Base-by-base conservation (phyloP, 1,140 invertebrate species). In the Melipona quadrifasciata region DNA sequence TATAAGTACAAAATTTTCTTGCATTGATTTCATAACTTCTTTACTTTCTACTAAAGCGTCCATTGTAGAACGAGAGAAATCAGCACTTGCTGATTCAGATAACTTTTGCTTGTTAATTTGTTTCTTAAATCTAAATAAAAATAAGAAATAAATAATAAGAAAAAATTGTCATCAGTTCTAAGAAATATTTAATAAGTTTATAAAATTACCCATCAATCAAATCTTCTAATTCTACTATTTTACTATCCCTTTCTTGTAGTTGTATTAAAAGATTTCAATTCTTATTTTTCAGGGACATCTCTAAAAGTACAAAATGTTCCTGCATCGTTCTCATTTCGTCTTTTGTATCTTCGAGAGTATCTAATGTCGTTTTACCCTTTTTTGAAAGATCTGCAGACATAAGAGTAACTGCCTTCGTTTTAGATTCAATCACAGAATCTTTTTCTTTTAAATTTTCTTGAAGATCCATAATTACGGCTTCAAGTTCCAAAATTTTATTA, bases 361-460 rank as follows among this genome's bases (percentile, higher is more conserved):
- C 96, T 71, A 97, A 92, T 19, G 96, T 96, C 81, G 95, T 96
- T 94, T 97, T 97, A 89, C 96, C 96, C 94, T 97, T 97, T 92
- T 96, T 96, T 87, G 96, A 97, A 74, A 97, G 94, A 93, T 96
- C 97, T 86, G 97, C 97, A 12, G 97, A 96, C 95, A 97, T 96
- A 79, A 97, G 94, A n/a, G 96, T 96, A 58, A 97, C 96, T 31
- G 98, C 97, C 94, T 97, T 96, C 86, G 97, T 98, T 93, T 97
- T 96, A 19, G 98, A 97, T 93, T 97, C 96, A 91, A 98, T 98
- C 68, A 98, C 97, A 90, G 97, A 96, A 93, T 98, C 97, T 93
- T 98, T 98, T 91, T 98, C 98, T 91, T 96, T 97, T 31, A 98
- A 95, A 93, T 96, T 97, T 94, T 98, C 97, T 94, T 97, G 96